Conservation (phyloP, 2,113 vertebrate species). For the Cyprinodon tularosa region DNA sequence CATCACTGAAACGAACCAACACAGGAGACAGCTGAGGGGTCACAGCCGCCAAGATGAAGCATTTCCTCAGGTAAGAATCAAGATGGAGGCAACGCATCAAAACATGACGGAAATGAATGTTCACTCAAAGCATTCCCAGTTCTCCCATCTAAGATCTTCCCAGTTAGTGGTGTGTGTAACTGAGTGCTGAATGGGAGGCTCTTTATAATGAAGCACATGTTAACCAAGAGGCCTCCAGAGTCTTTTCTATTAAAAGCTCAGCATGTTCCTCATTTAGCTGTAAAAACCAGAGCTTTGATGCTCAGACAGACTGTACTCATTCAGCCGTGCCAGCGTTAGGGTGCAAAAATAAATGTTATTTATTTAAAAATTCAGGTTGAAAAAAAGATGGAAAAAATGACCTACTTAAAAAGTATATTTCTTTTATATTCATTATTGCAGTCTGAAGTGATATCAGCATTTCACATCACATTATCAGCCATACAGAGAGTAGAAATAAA, state of each 20-base stretch:
- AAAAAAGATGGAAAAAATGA: no score
- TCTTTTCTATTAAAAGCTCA: slow-evolving; percentile 37
- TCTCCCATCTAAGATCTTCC: slow-evolving; percentile 12
- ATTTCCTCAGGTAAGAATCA: slow-evolving; percentile 79
- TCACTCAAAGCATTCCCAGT: background rate
- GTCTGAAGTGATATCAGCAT: no score
- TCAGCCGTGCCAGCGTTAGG: no score
- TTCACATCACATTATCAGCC: no score
- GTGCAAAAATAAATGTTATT: no score
- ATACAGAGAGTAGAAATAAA: no score
- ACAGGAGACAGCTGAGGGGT: slow-evolving; percentile 14
- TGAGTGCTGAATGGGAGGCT: slow-evolving; percentile 35
- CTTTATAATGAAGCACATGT: slow-evolving; percentile 36
- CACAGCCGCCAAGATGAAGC: slow-evolving; percentile 78
- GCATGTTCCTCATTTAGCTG: background rate
- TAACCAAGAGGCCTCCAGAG: slow-evolving; percentile 13
- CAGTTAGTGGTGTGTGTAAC: slow-evolving; percentile 3
- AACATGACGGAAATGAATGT: slow-evolving; percentile 20
- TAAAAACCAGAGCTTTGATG: background rate
- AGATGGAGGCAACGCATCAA: background rate
- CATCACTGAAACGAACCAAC: background rate
- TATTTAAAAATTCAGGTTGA: no score
- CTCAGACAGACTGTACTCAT: background rate
- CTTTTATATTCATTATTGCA: no score
- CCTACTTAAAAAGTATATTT: no score